Base-by-base conservation (phyloP, 2,113 vertebrate genomes). In the Promerops cafer region DNA sequence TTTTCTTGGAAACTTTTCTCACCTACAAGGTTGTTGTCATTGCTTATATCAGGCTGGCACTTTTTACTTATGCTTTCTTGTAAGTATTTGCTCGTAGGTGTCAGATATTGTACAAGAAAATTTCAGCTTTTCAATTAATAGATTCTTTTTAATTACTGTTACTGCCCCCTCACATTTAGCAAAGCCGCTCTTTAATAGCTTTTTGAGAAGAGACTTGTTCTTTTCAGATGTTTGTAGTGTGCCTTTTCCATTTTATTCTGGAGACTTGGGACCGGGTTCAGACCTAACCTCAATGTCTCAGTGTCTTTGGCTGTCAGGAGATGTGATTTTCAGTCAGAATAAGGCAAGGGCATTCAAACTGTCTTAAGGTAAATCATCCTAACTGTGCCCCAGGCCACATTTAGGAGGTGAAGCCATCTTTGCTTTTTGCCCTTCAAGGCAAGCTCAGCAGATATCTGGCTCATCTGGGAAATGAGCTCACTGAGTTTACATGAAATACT, bases 401-500 rank as follows among this genome's bases (percentile, higher is more conserved):
- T 91, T 89, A 85, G 87, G 72, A 89, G 68, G 74, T 84, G 87
- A 94, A 93, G 31, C 91, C 45, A 50, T 71, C 74, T 82, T 95
- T 82, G 52, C 64, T 83, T 92, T 90, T 92, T 89, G 87, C 53
- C 81, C 95, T 96, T 95, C 57, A 84, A 89, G 83, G 77, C 80
- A 84, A 92, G 57, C 74, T 95, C 77, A 91, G 93, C 87, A 95
- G 91, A 84, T 92, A 78, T 37, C 83, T 84, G 76, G 33, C 92
- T 95, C 82, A 66, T 83, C 87, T 80, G 95, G 93, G 92, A 94
- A 77, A 87, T 95, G 85, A 95, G 68, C 92, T 94, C 93, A 90
- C 64, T 27, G 68, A 92, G 76, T 93, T 94, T 93, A 83, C 52
- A 78, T 83, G 11, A 94, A 96, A 86, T 88, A 88, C 54, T 93